These are phyloP conservation scores for Hippocampus zosterae DNA, from an alignment of 2,113 vertebrate genomes.

Conservation along the genomic window DNA sequence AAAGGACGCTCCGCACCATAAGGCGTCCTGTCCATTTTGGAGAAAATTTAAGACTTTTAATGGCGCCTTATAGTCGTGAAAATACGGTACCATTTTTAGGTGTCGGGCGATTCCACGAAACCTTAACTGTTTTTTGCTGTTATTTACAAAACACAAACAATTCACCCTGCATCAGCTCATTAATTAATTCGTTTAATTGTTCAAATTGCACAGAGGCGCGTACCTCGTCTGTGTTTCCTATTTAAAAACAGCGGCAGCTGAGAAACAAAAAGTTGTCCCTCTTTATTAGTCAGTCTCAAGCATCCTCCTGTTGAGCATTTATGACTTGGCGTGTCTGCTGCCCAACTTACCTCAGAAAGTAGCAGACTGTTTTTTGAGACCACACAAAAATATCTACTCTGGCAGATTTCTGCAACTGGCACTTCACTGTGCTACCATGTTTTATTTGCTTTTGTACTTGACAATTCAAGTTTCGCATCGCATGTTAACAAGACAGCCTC, in stretches of 20 bases:
- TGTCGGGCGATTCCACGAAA: background rate
- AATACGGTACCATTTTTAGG: constrained; percentile 3
- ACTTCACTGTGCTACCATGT: background rate
- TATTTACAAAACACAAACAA: background rate
- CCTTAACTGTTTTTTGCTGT: background rate
- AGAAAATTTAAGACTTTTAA: no score
- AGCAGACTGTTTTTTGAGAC: background rate
- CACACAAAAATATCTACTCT: background rate
- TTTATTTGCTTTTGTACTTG: background rate
- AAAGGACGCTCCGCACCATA: no score
- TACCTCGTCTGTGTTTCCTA: background rate
- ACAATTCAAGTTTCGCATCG: background rate
- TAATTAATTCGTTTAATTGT: background rate
- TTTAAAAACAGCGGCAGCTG: background rate
- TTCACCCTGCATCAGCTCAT: background rate
- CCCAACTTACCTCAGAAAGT: background rate
- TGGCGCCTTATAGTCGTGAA: no score
- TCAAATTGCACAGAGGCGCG: background rate
- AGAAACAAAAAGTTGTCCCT: background rate
- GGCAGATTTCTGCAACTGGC: background rate
- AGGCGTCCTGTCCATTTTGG: no score
- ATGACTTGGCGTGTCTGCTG: background rate
- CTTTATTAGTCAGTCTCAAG: background rate
- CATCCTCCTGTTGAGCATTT: background rate
- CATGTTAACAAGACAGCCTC: background rate